Evolutionary conservation across 2,113 vertebrate genomes (phyloP).

Genomic region (Phasianus colchicus): DNA sequence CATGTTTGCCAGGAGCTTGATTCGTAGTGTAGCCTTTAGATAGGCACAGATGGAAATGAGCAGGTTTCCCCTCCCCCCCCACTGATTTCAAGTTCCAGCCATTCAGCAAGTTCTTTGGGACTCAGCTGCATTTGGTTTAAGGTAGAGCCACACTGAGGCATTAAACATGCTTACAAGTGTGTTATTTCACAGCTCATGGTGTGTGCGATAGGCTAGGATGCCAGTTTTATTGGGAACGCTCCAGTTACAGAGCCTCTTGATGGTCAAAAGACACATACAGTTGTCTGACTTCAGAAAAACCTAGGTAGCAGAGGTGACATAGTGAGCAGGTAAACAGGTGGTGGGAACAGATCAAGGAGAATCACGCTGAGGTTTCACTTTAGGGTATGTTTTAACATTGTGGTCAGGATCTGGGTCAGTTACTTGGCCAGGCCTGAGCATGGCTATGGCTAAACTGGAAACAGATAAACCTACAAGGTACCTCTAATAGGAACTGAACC

Average conservation of each 20-base stretch:
- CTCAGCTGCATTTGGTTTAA: background rate
- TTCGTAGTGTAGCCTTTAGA: background rate
- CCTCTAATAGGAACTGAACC: background rate
- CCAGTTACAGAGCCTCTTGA: background rate
- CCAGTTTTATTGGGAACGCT: background rate
- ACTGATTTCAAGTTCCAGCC: background rate
- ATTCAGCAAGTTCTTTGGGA: background rate
- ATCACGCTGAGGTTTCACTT: background rate
- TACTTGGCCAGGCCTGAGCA: background rate
- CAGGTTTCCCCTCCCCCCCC: background rate
- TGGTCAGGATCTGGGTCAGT: background rate
- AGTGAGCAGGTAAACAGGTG: background rate
- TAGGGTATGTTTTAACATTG: background rate
- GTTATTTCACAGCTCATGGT: background rate
- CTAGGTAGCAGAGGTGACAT: background rate
- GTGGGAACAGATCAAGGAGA: background rate
- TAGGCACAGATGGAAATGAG: background rate
- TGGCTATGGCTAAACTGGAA: background rate
- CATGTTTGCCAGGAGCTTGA: background rate
- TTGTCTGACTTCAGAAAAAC: background rate
- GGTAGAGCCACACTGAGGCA: background rate
- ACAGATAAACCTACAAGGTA: background rate
- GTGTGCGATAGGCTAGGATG: background rate
- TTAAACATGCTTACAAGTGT: background rate
- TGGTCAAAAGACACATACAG: background rate